Evolutionary conservation across 2,113 vertebrate species (phyloP).

Genomic region (Motacilla alba): DNA sequence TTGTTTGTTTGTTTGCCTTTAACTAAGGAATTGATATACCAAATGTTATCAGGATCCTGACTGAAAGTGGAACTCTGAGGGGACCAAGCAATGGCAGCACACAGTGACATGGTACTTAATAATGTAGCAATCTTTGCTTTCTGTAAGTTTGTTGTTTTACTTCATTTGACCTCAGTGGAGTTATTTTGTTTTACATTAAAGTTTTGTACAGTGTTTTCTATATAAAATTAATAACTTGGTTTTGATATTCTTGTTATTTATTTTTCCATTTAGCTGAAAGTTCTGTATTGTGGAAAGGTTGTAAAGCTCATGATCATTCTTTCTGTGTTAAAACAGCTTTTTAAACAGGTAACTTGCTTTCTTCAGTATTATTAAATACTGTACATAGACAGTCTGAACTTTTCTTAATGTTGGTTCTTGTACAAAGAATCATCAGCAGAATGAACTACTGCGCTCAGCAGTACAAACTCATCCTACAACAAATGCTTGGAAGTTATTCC

Average conservation of each 20-base stretch:
- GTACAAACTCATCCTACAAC: neutral
- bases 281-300: neutral
- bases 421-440: neutral
- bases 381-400: neutral
- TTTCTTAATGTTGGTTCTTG: neutral
- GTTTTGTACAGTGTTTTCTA: neutral
- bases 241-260: neutral
- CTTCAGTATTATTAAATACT: neutral
- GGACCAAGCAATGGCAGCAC: neutral
- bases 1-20: neutral
- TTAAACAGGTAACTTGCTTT: neutral
- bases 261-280: neutral
- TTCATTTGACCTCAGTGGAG: neutral
- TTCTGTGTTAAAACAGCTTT: neutral
- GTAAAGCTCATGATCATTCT: neutral
- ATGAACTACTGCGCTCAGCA: neutral
- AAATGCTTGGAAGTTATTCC: neutral
- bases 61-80: conserved; percentile 47
- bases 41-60: conserved; percentile 31
- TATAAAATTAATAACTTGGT: neutral
- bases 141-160: neutral
- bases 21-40: conserved; percentile 51
- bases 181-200: neutral
- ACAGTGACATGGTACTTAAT: neutral
- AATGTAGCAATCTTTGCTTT: neutral